These are phyloP conservation scores for Protodeltote pygarga DNA, from an alignment of 2,888 invertebrate species.

Conservation along the genomic window DNA sequence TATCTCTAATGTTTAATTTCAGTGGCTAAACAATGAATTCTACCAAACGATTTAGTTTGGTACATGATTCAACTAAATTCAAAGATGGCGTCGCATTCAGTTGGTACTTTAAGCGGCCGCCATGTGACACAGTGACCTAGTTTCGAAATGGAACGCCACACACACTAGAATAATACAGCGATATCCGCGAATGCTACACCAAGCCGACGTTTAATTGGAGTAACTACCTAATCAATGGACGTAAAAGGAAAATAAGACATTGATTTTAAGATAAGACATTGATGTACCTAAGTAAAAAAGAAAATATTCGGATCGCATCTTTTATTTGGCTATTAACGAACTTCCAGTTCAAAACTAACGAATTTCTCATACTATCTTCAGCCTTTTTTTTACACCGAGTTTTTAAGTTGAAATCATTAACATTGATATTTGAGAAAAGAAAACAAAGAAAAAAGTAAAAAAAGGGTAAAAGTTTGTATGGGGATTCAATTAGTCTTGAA, in stretches of 20 bases:
- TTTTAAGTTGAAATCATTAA: no score
- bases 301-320: no score
- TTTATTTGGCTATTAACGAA: no score
- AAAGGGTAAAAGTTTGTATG: no score
- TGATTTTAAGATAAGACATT: no score
- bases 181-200: slow-evolving; percentile 63
- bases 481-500: no score
- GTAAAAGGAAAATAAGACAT: slow-evolving; percentile 40
- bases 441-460: no score
- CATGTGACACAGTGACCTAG: slow-evolving; percentile 84
- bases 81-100: slow-evolving; percentile 81
- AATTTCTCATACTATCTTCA: no score
- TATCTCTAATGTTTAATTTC: slow-evolving; percentile 12
- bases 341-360: no score
- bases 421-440: no score
- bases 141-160: slow-evolving; percentile 85
- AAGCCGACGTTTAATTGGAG: slow-evolving; percentile 63
- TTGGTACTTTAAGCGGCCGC: slow-evolving; percentile 78
- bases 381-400: no score
- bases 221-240: slow-evolving; percentile 55
- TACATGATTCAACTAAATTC: slow-evolving; percentile 77
- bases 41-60: slow-evolving; percentile 54
- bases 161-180: slow-evolving; percentile 74
- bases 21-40: slow-evolving; percentile 37
- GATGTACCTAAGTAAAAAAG: no score